These are phyloP conservation scores for mouse (Mus musculus) DNA, from an alignment of 2,113 vertebrate species.

Conservation along the genomic window GRCm39 chr10:37527001-37527500, in stretches of 20 bases:
- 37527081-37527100: not conserved
- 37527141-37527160: not conserved
- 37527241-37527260: not conserved
- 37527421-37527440: not conserved
- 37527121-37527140: not conserved
- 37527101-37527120: not conserved
- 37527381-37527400: not conserved
- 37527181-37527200: not conserved
- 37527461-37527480: not conserved
- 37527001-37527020: fast-evolving
- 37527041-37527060: conserved; percentile 16
- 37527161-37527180: conserved; percentile 14
- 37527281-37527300: not conserved
- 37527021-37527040: not conserved
- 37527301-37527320: not conserved
- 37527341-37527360: not conserved
- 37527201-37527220: conserved; percentile 1
- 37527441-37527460: not conserved
- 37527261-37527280: not conserved
- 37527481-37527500: not conserved
- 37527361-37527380: not conserved
- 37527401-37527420: not conserved
- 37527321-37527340: not conserved
- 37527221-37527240: not conserved
- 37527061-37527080: not conserved